These are phyloP conservation scores for Pseudochirops corinnae DNA, from an alignment of 2,797 vertebrate species.

Conservation along the genomic window DNA sequence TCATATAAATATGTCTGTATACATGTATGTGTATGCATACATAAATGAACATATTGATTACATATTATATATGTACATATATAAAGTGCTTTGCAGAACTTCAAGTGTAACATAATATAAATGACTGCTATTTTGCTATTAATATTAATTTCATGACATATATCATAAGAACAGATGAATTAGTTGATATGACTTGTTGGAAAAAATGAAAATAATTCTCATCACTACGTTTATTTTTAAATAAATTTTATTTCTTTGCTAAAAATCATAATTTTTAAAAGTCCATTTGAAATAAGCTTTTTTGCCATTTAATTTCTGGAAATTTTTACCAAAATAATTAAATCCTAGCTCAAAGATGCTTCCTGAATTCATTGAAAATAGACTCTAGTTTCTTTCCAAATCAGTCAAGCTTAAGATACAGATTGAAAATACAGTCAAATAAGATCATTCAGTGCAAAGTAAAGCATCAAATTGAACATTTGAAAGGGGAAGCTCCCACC, in stretches of 20 bases:
- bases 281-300: not conserved
- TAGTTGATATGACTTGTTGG: not conserved
- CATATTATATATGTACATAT: not conserved
- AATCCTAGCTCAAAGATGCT: not conserved
- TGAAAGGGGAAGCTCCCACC: not conserved
- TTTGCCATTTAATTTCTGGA: not conserved
- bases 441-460: not conserved
- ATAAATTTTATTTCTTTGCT: not conserved
- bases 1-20: not conserved
- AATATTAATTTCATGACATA: not conserved
- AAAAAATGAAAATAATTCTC: not conserved
- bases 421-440: not conserved
- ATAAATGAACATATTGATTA: not conserved
- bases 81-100: not conserved
- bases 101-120: not conserved
- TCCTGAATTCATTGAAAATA: not conserved
- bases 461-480: not conserved
- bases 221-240: not conserved
- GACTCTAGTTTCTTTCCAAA: not conserved
- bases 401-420: not conserved
- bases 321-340: not conserved
- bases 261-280: not conserved
- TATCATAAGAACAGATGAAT: not conserved
- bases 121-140: not conserved
- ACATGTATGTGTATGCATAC: not conserved